Percentiles rank a stretch among this genome's conserved stretches.
Evolutionary conservation across 2,113 vertebrate species (phyloP).

Genomic region (Poicephalus meyeri): DNA sequence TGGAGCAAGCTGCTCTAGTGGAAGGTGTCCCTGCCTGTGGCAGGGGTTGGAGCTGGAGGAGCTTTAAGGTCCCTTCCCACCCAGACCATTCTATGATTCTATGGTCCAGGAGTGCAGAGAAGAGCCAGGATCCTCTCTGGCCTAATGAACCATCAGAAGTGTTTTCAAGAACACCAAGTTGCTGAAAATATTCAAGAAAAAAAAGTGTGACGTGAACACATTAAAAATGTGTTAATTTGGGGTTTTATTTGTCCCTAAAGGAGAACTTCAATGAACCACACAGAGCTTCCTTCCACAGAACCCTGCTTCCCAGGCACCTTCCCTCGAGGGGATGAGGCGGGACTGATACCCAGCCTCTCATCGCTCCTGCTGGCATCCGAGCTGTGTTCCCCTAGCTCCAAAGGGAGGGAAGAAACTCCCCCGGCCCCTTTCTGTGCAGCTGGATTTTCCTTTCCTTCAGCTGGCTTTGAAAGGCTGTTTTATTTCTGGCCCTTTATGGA

Average conservation of each 20-base stretch:
- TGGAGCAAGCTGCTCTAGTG: not conserved
- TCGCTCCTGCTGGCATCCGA: not conserved
- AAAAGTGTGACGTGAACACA: not conserved
- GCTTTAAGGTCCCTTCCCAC: not conserved
- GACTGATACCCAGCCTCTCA: not conserved
- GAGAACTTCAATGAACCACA: not conserved
- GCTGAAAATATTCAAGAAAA: not conserved
- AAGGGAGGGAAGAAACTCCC: not conserved
- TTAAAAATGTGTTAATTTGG: not conserved
- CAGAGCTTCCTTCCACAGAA: not conserved
- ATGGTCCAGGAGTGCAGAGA: fast-evolving
- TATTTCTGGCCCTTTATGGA: slow-evolving; percentile 56
- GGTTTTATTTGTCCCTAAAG: not conserved
- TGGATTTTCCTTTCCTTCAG: slow-evolving; percentile 16
- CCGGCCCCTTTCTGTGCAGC: not conserved
- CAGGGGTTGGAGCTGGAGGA: not conserved
- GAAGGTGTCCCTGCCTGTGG: not conserved
- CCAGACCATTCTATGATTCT: not conserved
- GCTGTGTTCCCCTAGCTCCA: fast-evolving
- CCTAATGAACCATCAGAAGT: not conserved
- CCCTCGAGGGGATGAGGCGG: not conserved
- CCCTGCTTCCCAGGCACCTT: not conserved
- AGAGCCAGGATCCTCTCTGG: not conserved
- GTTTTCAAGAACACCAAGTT: not conserved
- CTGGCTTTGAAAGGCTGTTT: slow-evolving; percentile 2